Percentiles rank a stretch among this genome's conserved stretches.
Evolutionary conservation across 2,888 invertebrate species (phyloP).

Genomic region (Megaustenia siamemsis): DNA sequence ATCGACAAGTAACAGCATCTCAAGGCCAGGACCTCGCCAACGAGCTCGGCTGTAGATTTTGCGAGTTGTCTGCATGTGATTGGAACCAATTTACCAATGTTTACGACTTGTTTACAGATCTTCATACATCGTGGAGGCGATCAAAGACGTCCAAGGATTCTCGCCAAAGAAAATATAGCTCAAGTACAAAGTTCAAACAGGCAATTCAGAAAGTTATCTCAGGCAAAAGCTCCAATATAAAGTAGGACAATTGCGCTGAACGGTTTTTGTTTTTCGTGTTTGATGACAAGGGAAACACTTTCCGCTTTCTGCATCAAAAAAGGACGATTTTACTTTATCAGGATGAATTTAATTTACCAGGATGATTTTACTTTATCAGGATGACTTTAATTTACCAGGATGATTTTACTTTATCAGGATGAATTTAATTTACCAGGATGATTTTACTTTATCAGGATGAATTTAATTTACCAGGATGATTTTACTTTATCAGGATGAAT

Average conservation of each 20-base stretch:
- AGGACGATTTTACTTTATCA: too few relatives aligned
- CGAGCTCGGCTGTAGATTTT: conserved; percentile 75
- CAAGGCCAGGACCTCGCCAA: conserved; percentile 73
- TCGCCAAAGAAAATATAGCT: conserved; percentile 74
- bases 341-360: too few relatives aligned
- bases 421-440: too few relatives aligned
- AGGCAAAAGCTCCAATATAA: conserved; percentile 60
- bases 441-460: too few relatives aligned
- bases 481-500: too few relatives aligned
- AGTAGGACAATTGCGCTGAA: not conserved
- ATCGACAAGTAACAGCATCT: conserved; percentile 60
- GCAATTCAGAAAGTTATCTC: conserved; percentile 75
- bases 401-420: too few relatives aligned
- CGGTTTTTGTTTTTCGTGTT: not conserved
- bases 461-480: too few relatives aligned
- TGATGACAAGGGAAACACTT: too few relatives aligned
- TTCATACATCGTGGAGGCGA: conserved; percentile 73
- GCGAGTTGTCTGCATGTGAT: conserved; percentile 78
- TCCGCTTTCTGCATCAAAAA: too few relatives aligned
- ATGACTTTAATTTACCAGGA: too few relatives aligned
- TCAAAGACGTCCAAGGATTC: conserved; percentile 65
- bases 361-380: too few relatives aligned
- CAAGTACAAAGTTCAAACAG: conserved; percentile 70
- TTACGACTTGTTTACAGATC: conserved; percentile 74
- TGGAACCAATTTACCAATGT: conserved; percentile 73